phyloP scores from a whole-genome alignment of 1,140 invertebrate genomes.

The Neotoxoptera formosana region DNA sequence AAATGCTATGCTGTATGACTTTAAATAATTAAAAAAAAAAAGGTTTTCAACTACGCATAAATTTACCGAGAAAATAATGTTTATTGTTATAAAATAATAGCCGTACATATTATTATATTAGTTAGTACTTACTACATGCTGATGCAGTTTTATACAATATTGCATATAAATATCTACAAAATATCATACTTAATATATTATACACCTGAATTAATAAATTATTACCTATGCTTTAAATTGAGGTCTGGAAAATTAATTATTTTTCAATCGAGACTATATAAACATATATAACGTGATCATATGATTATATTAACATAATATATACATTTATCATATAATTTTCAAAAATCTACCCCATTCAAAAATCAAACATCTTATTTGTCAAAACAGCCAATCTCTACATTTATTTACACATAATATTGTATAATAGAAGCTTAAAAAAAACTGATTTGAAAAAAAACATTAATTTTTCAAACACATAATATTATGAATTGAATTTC shows the following conservation, averaged over 20 bases:
- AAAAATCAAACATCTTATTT: not conserved
- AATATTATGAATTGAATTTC: not conserved
- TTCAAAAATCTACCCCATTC: not conserved
- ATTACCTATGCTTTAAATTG: not conserved
- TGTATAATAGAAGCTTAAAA: not conserved
- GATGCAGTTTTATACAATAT: too few relatives aligned
- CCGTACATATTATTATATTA: too few relatives aligned
- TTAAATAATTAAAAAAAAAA: too few relatives aligned
- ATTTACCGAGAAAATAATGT: too few relatives aligned
- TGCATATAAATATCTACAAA: not conserved
- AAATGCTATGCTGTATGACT: too few relatives aligned
- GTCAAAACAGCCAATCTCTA: not conserved
- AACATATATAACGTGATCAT: not conserved
- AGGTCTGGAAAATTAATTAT: not conserved
- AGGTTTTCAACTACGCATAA: too few relatives aligned
- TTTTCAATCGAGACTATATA: not conserved
- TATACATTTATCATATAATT: not conserved
- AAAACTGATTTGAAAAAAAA: not conserved
- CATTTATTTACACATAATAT: not conserved
- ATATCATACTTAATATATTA: not conserved
- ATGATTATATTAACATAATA: not conserved
- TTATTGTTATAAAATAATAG: too few relatives aligned
- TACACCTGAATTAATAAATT: not conserved
- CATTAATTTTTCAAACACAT: not conserved
- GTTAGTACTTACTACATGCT: too few relatives aligned